These are phyloP conservation scores for Atrina japonica DNA, from an alignment of 2,888 invertebrate genomes.

Conservation along the genomic window DNA sequence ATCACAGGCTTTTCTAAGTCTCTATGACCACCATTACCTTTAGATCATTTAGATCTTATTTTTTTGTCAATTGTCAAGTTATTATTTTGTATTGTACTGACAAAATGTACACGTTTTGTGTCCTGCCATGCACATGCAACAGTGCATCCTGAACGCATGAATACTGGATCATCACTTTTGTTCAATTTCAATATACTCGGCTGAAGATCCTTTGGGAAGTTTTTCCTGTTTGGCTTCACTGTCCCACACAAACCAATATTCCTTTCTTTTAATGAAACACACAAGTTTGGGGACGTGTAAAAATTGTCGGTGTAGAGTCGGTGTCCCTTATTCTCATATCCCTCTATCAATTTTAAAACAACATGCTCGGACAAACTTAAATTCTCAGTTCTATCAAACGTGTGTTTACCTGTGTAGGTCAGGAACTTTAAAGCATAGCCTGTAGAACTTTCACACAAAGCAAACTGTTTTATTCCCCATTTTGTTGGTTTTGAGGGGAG, in stretches of 20 bases:
- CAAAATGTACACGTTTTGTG: constrained; percentile 1
- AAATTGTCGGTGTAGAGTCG: constrained; percentile 40
- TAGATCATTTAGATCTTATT: background rate
- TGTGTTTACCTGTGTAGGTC: constrained; percentile 9
- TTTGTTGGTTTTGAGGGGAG: no score
- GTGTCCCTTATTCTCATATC: constrained; percentile 45
- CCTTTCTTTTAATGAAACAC: constrained; percentile 22
- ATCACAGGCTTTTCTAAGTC: constrained; percentile 3
- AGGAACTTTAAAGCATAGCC: constrained; percentile 40
- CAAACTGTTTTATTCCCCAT: no score
- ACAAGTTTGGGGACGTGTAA: constrained; percentile 38
- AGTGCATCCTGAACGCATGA: background rate
- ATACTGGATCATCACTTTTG: constrained; percentile 10
- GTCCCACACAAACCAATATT: constrained; percentile 43
- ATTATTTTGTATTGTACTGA: constrained; percentile 1
- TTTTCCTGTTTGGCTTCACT: constrained; percentile 29
- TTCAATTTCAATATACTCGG: background rate
- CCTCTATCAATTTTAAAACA: constrained; percentile 26
- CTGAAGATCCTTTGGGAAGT: background rate
- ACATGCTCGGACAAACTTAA: background rate
- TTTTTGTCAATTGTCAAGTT: background rate
- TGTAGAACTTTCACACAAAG: constrained; percentile 42
- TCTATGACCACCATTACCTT: background rate
- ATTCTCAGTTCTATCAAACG: background rate
- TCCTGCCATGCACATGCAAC: constrained; percentile 7